Evolutionary conservation across 2,113 vertebrate genomes (phyloP), one percentile per base, ranked within the genome.

Genomic region (Lampris incognitus): DNA sequence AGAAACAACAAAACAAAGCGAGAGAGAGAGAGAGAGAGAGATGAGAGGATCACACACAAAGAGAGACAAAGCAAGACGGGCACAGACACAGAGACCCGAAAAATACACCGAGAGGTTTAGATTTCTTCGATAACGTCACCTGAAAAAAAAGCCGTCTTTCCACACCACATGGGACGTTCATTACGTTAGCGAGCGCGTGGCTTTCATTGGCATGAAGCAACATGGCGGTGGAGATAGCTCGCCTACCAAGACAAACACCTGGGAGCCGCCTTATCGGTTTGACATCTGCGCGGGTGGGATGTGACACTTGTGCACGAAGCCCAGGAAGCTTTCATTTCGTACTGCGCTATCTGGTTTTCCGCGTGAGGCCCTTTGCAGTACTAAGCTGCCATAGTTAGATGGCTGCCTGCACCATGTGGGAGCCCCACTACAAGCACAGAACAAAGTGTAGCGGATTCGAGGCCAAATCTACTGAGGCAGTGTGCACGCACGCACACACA

Each of bases 291-390:
- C 87, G 79, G 88, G 89, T 78, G 86, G 74, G 67, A 70, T 69
- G 50, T 54, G 41, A 69, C 66, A 71, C 70, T 69, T 72, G 66
- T 72, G 63, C 74, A 85, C 83, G 83, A 69, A 82, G 85, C 88
- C 88, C 90, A 93, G 88, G 87, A 91, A 90, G 85, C 83, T 77
- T 90, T 92, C 86, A 87, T 91, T 86, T 91, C 83, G 24, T 24
- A 72, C 41, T 51, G 76, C 81, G 77, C 86, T 87, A 69, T 78
- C 83, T 83, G 74, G 84, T 89, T 90, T 92, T 93, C 91, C 91
- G 84, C n/a, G 90, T 85, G 79, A 85, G 78, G 84, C 86, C 87
- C 83, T 76, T 88, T 48, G 83, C 81, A 79, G 81, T 83, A 66
- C 87, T 65, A 13, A 88, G 90, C 84, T 85, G 84, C 91, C 86